Percentiles rank a stretch among this genome's conserved stretches.
Evolutionary conservation across 2,888 invertebrate species (phyloP).

Genomic region (Cryptus armator): DNA sequence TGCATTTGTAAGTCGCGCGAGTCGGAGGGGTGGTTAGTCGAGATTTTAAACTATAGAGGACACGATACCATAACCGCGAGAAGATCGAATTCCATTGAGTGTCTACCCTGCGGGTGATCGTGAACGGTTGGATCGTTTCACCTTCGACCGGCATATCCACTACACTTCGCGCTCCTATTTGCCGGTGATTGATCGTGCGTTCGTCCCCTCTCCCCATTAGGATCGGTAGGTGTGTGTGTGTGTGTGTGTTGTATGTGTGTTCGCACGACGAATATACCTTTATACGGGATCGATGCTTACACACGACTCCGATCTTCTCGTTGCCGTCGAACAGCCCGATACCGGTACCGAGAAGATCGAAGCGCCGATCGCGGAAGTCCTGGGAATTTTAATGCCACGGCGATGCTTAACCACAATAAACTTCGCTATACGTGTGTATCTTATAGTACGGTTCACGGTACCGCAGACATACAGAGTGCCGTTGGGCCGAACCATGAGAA

Average conservation of each 20-base stretch:
- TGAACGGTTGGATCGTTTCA: conserved; percentile 61
- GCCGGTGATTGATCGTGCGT: conserved; percentile 70
- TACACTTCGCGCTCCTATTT: conserved; percentile 65
- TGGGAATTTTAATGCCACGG: conserved; percentile 67
- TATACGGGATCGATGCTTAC: conserved; percentile 16
- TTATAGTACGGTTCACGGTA: conserved; percentile 22
- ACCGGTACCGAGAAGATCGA: conserved; percentile 50
- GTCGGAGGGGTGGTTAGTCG: neutral
- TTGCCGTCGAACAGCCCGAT: conserved; percentile 36
- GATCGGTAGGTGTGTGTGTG: conserved; percentile 16
- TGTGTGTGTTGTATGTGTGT: conserved; percentile 19
- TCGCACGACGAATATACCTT: conserved; percentile 51
- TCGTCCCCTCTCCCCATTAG: conserved; percentile 62
- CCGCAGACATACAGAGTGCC: neutral
- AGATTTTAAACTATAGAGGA: neutral
- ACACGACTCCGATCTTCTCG: conserved; percentile 12
- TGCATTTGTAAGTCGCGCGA: no score
- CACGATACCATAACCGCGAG: neutral
- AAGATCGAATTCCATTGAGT: conserved; percentile 46
- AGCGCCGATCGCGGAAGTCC: conserved; percentile 65
- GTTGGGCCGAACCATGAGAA: conserved; percentile 31
- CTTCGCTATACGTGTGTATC: conserved; percentile 9
- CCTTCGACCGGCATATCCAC: conserved; percentile 63
- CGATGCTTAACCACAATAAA: conserved; percentile 34
- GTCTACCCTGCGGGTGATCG: conserved; percentile 51